These are phyloP conservation scores for Zosterops lateralis DNA, from an alignment of 2,113 vertebrate genomes.

Conservation along the genomic window DNA sequence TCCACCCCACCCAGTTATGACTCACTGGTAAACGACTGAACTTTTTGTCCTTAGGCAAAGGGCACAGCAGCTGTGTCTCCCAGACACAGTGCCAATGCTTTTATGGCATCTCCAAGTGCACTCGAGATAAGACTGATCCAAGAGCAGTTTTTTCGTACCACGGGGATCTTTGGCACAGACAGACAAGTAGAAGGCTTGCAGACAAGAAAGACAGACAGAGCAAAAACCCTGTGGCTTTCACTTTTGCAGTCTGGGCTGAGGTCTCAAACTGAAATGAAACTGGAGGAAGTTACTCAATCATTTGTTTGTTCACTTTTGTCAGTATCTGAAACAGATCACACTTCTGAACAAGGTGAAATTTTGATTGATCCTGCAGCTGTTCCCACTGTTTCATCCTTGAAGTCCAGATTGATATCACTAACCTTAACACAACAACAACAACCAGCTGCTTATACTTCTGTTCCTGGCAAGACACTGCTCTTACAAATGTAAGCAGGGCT, in stretches of 20 bases:
- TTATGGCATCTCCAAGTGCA: background rate
- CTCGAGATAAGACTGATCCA: background rate
- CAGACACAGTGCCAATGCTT: background rate
- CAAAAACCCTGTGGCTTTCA: background rate
- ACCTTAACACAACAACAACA: background rate
- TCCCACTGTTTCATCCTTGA: background rate
- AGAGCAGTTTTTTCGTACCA: background rate
- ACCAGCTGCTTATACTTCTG: background rate
- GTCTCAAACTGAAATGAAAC: background rate
- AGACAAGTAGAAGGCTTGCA: background rate
- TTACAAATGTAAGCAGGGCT: background rate
- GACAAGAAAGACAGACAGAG: background rate
- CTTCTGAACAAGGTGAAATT: background rate
- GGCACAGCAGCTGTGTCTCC: background rate
- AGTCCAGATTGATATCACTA: background rate
- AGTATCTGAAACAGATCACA: background rate
- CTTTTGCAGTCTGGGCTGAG: background rate
- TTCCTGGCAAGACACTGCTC: background rate
- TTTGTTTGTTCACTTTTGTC: background rate
- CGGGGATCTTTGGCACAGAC: background rate
- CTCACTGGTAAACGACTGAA: background rate
- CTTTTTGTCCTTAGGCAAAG: background rate
- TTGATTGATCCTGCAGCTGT: background rate
- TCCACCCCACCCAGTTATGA: background rate
- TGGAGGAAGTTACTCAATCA: background rate